These are phyloP conservation scores for Leucopternis melanops DNA, from an alignment of 2,113 vertebrate species.

Conservation along the genomic window DNA sequence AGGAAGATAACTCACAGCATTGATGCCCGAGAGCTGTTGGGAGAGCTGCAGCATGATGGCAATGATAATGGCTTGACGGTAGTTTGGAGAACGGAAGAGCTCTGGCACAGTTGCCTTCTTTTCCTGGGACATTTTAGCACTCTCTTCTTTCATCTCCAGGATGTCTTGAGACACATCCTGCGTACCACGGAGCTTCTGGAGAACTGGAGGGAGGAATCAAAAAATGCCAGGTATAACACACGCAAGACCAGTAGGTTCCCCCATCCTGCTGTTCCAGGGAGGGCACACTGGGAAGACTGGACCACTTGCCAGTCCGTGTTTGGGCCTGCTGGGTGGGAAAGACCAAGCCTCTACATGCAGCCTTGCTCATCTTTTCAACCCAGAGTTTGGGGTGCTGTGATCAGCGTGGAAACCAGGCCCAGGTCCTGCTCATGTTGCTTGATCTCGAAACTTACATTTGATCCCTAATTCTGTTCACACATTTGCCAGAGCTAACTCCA, in stretches of 20 bases:
- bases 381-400: background rate
- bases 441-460: background rate
- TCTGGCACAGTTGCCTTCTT: constrained; percentile 85
- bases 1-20: constrained; percentile 81
- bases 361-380: background rate
- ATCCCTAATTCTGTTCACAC: background rate
- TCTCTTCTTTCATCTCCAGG: constrained; percentile 92
- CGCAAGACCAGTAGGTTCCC: background rate
- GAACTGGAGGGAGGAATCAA: constrained; percentile 65
- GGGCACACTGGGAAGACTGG: background rate
- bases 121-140: constrained; percentile 82
- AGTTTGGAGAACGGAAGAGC: constrained; percentile 82
- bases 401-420: background rate
- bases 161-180: constrained; percentile 84
- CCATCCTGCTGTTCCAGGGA: background rate
- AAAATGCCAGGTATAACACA: background rate
- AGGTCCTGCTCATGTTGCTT: background rate
- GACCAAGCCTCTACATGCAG: background rate
- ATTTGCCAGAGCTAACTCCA: background rate
- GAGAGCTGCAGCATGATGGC: constrained; percentile 93
- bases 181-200: constrained; percentile 79
- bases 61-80: constrained; percentile 88
- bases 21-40: constrained; percentile 96
- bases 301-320: background rate
- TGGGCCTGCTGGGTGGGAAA: background rate